Evolutionary conservation across 2,888 invertebrate genomes (phyloP).

Genomic region (Phragmatobia fuliginosa): DNA sequence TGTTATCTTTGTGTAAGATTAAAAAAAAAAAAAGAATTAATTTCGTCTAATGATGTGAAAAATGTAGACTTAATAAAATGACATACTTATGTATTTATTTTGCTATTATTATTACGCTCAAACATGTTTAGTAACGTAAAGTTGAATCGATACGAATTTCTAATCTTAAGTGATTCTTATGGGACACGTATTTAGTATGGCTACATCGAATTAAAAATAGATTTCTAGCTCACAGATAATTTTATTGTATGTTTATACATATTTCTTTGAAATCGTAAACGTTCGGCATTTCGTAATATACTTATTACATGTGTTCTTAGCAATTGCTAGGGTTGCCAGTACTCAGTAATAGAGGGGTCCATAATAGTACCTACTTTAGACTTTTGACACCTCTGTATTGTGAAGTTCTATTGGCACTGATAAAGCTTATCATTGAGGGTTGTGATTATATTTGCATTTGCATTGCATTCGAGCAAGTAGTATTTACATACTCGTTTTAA

Average conservation of each 20-base stretch:
- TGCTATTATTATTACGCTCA: neutral
- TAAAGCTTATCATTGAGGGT: neutral
- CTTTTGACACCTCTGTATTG: no score
- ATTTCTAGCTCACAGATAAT: neutral
- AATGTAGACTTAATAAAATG: neutral
- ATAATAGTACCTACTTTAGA: no score
- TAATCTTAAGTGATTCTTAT: neutral
- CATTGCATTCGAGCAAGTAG: no score
- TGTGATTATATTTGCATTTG: neutral
- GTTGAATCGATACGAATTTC: neutral
- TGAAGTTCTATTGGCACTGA: neutral
- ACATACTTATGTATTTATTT: neutral
- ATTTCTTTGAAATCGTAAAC: neutral
- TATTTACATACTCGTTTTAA: neutral
- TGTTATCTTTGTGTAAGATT: conserved; percentile 27
- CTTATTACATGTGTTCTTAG: neutral
- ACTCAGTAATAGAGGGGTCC: neutral
- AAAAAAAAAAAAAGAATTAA: neutral
- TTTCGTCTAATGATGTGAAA: neutral
- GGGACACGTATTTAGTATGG: neutral
- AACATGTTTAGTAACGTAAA: neutral
- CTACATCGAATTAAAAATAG: neutral
- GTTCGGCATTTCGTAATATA: neutral
- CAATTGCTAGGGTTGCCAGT: neutral
- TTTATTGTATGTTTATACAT: no score